Conservation (phyloP, 2,113 vertebrate species). For the Archocentrus centrarchus region DNA sequence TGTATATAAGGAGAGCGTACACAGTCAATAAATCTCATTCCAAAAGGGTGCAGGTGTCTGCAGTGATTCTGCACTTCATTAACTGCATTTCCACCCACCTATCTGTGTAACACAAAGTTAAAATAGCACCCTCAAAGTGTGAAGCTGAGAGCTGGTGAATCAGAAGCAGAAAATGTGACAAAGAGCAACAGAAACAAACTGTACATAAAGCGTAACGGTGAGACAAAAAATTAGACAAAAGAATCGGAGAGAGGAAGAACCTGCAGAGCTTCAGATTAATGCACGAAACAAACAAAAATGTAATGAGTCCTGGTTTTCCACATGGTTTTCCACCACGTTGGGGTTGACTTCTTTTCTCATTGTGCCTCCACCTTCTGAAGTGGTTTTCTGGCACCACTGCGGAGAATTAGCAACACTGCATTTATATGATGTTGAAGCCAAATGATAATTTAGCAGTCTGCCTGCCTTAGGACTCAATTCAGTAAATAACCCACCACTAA, state of each 20-base stretch:
- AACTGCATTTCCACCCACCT: constrained; percentile 17
- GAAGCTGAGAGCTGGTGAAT: neutral
- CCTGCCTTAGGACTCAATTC: neutral
- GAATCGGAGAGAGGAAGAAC: neutral
- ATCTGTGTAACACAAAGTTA: neutral
- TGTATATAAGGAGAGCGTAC: neutral
- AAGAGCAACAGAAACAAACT: neutral
- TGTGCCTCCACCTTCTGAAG: too few species aligned
- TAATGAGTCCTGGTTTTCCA: neutral
- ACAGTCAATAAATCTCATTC: neutral
- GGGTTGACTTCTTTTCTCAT: too few species aligned
- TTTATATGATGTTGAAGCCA: neutral
- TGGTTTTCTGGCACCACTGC: too few species aligned
- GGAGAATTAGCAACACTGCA: neutral
- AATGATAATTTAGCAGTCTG: neutral
- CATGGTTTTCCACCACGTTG: neutral
- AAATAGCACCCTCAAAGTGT: constrained; percentile 6
- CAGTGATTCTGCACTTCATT: neutral
- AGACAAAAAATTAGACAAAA: neutral
- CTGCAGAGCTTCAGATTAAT: neutral
- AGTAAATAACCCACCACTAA: neutral
- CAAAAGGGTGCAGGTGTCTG: neutral
- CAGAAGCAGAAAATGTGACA: neutral
- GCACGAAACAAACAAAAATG: neutral
- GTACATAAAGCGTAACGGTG: neutral